Evolutionary conservation across 2,113 vertebrate genomes (phyloP).

Genomic region (Psephotus haematonotus): DNA sequence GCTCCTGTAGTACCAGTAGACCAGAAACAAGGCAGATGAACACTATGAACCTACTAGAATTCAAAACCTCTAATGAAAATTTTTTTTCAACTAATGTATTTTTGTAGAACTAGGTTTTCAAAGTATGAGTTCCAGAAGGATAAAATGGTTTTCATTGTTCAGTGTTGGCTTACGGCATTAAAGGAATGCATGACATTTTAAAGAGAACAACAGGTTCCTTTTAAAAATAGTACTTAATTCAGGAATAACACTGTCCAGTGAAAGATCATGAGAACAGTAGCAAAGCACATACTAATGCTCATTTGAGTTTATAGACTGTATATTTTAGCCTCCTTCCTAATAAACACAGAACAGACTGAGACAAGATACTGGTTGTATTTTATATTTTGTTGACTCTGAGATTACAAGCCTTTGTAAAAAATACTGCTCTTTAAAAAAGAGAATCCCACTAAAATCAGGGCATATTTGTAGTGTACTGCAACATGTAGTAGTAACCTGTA

Average conservation of each 20-base stretch:
- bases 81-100: not conserved
- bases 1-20: not conserved
- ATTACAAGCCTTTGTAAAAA: not conserved
- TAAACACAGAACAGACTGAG: not conserved
- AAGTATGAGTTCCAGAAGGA: not conserved
- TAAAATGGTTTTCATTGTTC: slow-evolving; percentile 38
- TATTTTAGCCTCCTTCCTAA: not conserved
- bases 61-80: not conserved
- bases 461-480: not conserved
- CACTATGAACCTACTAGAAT: not conserved
- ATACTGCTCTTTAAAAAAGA: not conserved
- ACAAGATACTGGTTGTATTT: not conserved
- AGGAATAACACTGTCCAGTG: not conserved
- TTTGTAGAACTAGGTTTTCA: not conserved
- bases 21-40: not conserved
- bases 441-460: not conserved
- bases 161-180: slow-evolving; percentile 32
- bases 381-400: not conserved
- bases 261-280: slow-evolving; percentile 5
- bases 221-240: slow-evolving; percentile 61
- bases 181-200: slow-evolving; percentile 62
- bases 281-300: not conserved
- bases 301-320: not conserved
- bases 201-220: slow-evolving; percentile 65
- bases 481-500: not conserved